Evolutionary conservation across 2,888 invertebrate species (phyloP), one percentile per base, ranked within the genome.

Genomic region (Callyntrura guangdongensis): DNA sequence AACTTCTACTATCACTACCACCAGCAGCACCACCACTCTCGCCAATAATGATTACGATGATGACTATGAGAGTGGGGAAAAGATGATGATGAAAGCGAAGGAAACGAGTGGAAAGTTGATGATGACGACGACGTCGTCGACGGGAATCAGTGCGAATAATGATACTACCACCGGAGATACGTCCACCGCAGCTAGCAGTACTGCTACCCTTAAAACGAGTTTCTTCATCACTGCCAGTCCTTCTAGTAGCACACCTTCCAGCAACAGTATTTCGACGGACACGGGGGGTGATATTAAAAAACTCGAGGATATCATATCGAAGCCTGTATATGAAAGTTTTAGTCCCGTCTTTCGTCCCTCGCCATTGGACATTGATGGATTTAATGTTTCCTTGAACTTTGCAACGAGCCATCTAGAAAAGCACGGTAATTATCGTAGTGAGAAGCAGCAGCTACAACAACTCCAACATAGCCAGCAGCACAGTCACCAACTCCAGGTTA

Each of bases 331-430:
- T 0, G 96, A 97, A 94, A 96, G 96, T 72, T 97, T 97, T 94
- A 97, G 97, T 94, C 97, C 97, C 0, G 97, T 97, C 95, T 98
- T 97, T 93, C 96, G 97, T 93, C 97, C 97, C 0, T 97, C 97
- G 0, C 97, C 97, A 0, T 96, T 96, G 12, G 97, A 97, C 93
- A 67, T 90, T 91, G 92, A 91, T 90, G 84, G 77, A 88, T 91
- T 82, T 72, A 91, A 92, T 69, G 86, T 79, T 86, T 89, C 89
- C 72, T 74, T 88, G 72, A 83, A 86, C 89, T 87, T 91, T 87
- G 83, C n/a, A 83, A 86, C 22, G 36, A 64, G 17, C 56, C 67
- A 53, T 45, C 47, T 45, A 45, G n/a, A 59, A 47, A 59, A 53
- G 49, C 6, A 6, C 20, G 14, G 59, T 59, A 27, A 25, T 49